Percentiles rank a stretch among this genome's conserved stretches.
phyloP scores from a whole-genome alignment of 2,888 invertebrate species.

The Amphipoea oculea region DNA sequence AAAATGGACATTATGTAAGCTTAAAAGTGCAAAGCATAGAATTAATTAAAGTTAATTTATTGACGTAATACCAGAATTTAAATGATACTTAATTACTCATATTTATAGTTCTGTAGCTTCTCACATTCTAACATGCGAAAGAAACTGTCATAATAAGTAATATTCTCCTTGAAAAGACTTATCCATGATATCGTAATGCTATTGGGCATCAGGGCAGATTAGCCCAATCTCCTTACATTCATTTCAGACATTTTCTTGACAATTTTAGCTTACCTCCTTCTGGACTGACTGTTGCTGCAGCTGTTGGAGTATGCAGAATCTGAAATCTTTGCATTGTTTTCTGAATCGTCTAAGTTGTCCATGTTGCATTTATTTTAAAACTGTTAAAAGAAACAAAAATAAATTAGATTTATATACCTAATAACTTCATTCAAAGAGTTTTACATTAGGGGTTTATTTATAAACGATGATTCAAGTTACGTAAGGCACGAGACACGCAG shows the following conservation, averaged over 20 bases:
- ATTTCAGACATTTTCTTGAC: not conserved
- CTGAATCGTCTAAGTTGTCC: conserved; percentile 87
- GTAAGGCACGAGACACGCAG: not conserved
- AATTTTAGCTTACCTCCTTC: conserved; percentile 91
- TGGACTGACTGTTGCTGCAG: conserved; percentile 95
- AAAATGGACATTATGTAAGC: too few relatives aligned
- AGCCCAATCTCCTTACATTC: not conserved
- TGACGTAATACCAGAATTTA: not conserved
- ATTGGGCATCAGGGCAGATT: too few relatives aligned
- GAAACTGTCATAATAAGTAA: too few relatives aligned
- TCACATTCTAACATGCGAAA: not conserved
- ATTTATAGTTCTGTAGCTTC: not conserved
- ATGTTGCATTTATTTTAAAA: conserved; percentile 63
- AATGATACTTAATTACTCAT: not conserved
- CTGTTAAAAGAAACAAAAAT: conserved; percentile 36
- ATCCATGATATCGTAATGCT: not conserved
- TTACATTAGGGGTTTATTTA: not conserved
- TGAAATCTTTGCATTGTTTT: conserved; percentile 92
- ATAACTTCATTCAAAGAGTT: not conserved
- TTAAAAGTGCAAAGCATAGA: not conserved
- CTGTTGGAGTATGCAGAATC: conserved; percentile 96
- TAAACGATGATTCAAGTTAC: too few relatives aligned
- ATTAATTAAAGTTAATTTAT: not conserved
- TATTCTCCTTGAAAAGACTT: too few relatives aligned
- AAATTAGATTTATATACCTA: not conserved